Base-by-base conservation (phyloP, 2,888 invertebrate genomes). In the Tillus elongatus region DNA sequence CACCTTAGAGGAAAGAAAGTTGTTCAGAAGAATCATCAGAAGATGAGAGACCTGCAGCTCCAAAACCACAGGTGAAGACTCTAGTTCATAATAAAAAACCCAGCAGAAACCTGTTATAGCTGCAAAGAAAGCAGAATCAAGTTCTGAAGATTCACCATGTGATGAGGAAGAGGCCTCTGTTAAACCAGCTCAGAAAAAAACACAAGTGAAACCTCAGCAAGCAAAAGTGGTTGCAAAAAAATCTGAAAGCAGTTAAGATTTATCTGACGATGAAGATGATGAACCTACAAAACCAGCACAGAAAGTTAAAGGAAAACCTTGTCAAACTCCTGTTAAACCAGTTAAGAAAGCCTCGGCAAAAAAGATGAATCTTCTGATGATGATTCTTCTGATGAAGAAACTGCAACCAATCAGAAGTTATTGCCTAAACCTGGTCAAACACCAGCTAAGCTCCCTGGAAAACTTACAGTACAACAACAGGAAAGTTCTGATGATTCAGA, bases 181-280 rank as follows among this genome's bases (percentile, higher is more conserved):
- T 38, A 42, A 53, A 4, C 24, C 36, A 29, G 38, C 35, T 37
- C 4, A 51, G 52, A 40, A 30, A 51, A 29, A 52, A 33, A 36
- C 6, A 38, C 32, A 45, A 8, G 41, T 44, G 16, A 47, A 51
- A 40, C 35, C 45, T n/a, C n/a, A n/a, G n/a, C n/a, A n/a, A n/a
- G n/a, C n/a, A n/a, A n/a, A n/a, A n/a, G n/a, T n/a, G n/a, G n/a
- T n/a, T 6, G 40, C 42, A 45, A 55, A 45, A 31, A 45, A 53
- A 44, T 47, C 59, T 39, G 63, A 64, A 27, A 64, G 66, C 31
- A 56, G 56, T 28, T 67, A 66, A 24, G 67, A 66, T n/a, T 63
- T 61, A 34, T n/a, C n/a, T n/a, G n/a, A n/a, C n/a, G 61, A 61
- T 52, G 66, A 65, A 35, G 67, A 68, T 36, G 64, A 63, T 31